Percentiles rank a stretch among this genome's conserved stretches.
Conservation (phyloP, 2,113 vertebrate species). For the Crotalus horridus region DNA sequence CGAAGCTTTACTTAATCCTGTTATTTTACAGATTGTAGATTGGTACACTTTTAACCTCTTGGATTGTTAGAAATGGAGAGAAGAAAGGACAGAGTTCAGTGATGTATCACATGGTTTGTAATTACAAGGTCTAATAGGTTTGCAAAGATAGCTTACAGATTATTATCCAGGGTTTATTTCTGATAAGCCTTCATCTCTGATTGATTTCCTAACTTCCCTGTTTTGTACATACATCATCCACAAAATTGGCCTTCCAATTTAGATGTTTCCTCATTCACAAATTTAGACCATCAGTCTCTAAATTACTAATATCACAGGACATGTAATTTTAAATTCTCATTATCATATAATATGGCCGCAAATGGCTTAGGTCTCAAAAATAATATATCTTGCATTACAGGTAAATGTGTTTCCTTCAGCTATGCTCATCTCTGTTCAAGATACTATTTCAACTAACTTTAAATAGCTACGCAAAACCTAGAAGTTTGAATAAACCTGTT, state of each 20-base stretch:
- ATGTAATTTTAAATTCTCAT: not conserved
- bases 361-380: not conserved
- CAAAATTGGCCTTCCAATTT: not conserved
- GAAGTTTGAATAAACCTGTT: not conserved
- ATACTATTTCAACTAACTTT: not conserved
- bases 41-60: not conserved
- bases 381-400: not conserved
- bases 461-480: not conserved
- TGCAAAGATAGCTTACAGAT: not conserved
- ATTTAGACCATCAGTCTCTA: not conserved
- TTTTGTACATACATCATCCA: not conserved
- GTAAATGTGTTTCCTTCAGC: not conserved
- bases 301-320: not conserved
- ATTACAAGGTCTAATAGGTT: not conserved
- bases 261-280: not conserved
- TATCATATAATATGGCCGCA: not conserved
- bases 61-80: not conserved
- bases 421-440: not conserved
- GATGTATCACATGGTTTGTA: not conserved
- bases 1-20: not conserved
- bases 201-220: not conserved
- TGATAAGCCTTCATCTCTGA: not conserved
- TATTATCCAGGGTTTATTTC: not conserved
- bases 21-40: not conserved
- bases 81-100: not conserved